phyloP scores from a whole-genome alignment of 2,113 vertebrate genomes.

The Entomyzon cyanotis region DNA sequence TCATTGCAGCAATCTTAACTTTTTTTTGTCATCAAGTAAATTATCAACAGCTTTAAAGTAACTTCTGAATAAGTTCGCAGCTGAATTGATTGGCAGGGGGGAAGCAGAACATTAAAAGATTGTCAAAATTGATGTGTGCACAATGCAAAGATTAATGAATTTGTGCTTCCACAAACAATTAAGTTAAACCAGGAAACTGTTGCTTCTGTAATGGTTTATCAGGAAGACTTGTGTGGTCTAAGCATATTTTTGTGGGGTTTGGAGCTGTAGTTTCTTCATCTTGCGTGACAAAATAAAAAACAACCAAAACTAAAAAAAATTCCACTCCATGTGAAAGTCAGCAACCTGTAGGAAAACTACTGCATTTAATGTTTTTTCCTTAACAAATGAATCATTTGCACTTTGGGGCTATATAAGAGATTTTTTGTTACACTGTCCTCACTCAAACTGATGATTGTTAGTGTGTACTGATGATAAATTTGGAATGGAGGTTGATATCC shows the following conservation, averaged over 20 bases:
- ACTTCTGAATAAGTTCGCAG: background rate
- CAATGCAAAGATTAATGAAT: background rate
- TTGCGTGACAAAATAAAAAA: background rate
- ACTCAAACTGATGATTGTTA: background rate
- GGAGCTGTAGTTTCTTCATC: background rate
- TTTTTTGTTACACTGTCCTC: background rate
- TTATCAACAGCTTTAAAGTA: background rate
- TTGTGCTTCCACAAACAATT: background rate
- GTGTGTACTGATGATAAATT: background rate
- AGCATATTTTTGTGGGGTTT: background rate
- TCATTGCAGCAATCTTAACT: background rate
- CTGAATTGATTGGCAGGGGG: background rate
- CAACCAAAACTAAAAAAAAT: background rate
- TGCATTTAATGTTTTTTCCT: background rate
- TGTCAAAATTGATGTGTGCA: background rate
- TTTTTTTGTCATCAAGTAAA: background rate
- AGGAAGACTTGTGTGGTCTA: background rate
- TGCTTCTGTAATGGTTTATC: background rate
- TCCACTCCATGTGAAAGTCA: background rate
- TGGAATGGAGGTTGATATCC: background rate
- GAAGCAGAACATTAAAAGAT: background rate
- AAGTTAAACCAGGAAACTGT: background rate
- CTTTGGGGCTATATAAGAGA: fast-evolving
- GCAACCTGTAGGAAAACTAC: background rate
- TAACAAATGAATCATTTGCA: background rate